Percentiles rank a stretch among this genome's conserved stretches.
Conservation (phyloP, 1,140 invertebrate genomes). For the Hormaphis cornu region DNA sequence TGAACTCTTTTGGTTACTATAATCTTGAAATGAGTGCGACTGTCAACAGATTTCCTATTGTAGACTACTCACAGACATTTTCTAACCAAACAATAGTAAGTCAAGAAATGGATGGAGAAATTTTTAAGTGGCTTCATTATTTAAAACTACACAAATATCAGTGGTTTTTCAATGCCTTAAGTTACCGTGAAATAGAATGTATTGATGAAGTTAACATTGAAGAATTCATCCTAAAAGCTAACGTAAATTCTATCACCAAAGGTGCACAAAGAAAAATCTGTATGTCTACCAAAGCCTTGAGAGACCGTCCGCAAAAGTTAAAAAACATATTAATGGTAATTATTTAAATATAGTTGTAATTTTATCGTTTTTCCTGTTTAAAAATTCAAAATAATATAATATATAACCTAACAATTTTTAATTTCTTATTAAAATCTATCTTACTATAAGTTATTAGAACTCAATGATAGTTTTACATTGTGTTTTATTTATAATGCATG, state of each 20-base stretch:
- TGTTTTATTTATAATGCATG: too few relatives aligned
- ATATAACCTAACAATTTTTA: too few relatives aligned
- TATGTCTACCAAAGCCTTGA: not conserved
- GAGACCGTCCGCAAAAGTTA: not conserved
- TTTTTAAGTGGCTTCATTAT: not conserved
- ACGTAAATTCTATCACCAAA: not conserved
- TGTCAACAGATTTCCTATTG: not conserved
- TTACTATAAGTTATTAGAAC: too few relatives aligned
- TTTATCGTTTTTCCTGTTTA: too few relatives aligned
- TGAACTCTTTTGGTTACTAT: not conserved
- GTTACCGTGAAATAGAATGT: not conserved
- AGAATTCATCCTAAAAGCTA: slow-evolving; percentile 8
- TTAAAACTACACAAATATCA: slow-evolving; percentile 27
- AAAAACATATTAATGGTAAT: slow-evolving; percentile 9
- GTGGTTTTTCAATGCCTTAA: slow-evolving; percentile 6
- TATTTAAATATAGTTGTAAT: too few relatives aligned
- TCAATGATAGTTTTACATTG: too few relatives aligned
- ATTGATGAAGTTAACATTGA: slow-evolving; percentile 12
- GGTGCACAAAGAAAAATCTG: slow-evolving; percentile 15
- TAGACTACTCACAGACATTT: not conserved
- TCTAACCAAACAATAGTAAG: not conserved
- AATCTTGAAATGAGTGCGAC: not conserved
- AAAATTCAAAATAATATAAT: too few relatives aligned
- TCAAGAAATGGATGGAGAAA: slow-evolving; percentile 6
- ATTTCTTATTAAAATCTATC: too few relatives aligned